Evolutionary conservation across 2,888 invertebrate species (phyloP), one percentile per base, ranked within the genome.

Genomic region (Mythimna albipuncta): DNA sequence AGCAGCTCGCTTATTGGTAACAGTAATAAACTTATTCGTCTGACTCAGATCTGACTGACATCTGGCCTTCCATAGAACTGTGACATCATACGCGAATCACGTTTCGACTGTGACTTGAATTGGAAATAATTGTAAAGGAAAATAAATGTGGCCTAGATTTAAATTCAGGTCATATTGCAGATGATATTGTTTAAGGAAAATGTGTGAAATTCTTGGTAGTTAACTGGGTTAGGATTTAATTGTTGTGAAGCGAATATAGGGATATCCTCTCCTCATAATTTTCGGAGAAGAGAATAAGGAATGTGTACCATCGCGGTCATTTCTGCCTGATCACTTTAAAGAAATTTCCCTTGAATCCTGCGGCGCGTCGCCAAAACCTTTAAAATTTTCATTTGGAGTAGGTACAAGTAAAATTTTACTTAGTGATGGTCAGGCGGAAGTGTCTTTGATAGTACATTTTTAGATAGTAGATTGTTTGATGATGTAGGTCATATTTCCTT

Each of bases 11-110:
- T 85, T 89, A 89, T 88, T 88, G 82, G 81, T 75, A 79, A 79
- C 82, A 73, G 76, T 85, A 79, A 74, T 81, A 76, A 76, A 72
- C 79, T 89, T 87, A 88, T 73, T 73, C 77, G 74, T 73, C 86
- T 93, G 92, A 93, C 72, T 90, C 91, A 89, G 75, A 32, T 41
- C 50, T 16, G 16, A 4, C 75, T 81, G 66, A 87, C 91, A 93
- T 91, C 90, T 92, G 92, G 82, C 82, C 88, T 92, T 92, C 89
- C 75, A 79, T 74, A 86, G 86, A 92, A 91, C 62, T 84, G 87
- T 91, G 88, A 86, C 85, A 87, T 93, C 91, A 92, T 85, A 80
- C 80, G 83, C 84, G 77, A 64, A 77, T 77, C 76, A 74, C 78
- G 79, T 77, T 75, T 65, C 19, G 65, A 54, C 26, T 65, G 69